A percentile compares a stretch with the other conserved stretches of the same genome.
phyloP scores from a whole-genome alignment of 2,113 vertebrate genomes.

The Cynoglossus semilaevis region DNA sequence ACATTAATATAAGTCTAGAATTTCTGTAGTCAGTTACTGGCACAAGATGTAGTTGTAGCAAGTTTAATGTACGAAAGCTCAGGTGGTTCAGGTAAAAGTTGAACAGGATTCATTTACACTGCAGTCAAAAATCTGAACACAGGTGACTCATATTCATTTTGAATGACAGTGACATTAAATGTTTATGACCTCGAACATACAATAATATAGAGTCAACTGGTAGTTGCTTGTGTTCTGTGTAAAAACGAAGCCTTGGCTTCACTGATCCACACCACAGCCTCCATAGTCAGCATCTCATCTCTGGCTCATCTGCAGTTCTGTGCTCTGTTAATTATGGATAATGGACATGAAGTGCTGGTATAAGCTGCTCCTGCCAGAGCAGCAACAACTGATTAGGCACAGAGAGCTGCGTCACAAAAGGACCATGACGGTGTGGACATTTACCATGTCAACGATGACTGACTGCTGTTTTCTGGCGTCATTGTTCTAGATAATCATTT shows the following conservation, averaged over 20 bases:
- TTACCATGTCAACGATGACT: constrained; percentile 21
- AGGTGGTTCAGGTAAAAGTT: too few species aligned
- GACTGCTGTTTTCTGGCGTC: constrained; percentile 18
- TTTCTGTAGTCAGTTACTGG: too few species aligned
- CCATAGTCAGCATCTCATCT: constrained; percentile 3
- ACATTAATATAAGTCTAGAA: constrained; percentile 14
- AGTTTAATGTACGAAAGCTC: too few species aligned
- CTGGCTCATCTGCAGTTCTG: constrained; percentile 43
- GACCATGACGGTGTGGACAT: not conserved
- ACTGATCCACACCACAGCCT: constrained; percentile 1
- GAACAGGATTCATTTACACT: too few species aligned
- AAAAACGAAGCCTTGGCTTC: constrained; percentile 8
- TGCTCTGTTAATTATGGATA: constrained; percentile 62
- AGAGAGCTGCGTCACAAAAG: constrained; percentile 31
- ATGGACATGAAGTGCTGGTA: constrained; percentile 47
- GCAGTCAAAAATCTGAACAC: too few species aligned
- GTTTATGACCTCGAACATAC: too few species aligned
- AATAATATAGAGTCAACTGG: too few species aligned
- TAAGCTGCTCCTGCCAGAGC: constrained; percentile 46
- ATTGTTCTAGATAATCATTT: constrained; percentile 18
- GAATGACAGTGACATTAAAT: too few species aligned
- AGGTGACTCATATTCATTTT: too few species aligned
- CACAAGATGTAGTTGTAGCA: too few species aligned
- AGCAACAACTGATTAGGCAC: constrained; percentile 57
- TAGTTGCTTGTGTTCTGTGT: too few species aligned